phyloP scores from a whole-genome alignment of 2,888 invertebrate species.

The Ceriagrion tenellum region DNA sequence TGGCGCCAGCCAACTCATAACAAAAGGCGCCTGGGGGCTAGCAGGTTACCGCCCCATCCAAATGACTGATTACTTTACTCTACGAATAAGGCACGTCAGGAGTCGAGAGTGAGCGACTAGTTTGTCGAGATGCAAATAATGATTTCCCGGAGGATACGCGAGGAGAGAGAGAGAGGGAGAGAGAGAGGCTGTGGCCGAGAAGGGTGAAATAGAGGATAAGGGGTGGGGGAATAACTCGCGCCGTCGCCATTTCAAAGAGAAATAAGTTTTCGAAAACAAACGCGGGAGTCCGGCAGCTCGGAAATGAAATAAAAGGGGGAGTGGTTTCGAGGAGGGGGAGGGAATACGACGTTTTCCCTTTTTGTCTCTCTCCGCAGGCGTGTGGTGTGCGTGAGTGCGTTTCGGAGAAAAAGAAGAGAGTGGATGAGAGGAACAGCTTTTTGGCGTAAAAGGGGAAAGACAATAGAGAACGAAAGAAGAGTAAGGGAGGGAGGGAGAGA shows the following conservation, averaged over 20 bases:
- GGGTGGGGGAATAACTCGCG: neutral
- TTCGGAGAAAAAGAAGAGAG: neutral
- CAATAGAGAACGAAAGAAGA: neutral
- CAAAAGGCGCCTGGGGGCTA: too few species aligned
- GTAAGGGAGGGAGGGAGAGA: neutral
- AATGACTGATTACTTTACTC: too few species aligned
- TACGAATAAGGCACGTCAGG: too few species aligned
- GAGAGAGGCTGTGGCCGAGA: neutral
- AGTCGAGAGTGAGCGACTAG: too few species aligned
- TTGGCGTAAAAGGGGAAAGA: neutral
- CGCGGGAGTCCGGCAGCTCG: neutral
- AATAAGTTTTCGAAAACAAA: constrained; percentile 16
- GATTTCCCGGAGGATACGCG: neutral
- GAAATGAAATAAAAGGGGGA: neutral
- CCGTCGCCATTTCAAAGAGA: neutral
- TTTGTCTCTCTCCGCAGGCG: neutral
- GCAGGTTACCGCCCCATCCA: too few species aligned
- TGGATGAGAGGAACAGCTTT: too few species aligned
- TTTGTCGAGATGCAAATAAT: neutral
- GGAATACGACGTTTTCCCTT: neutral
- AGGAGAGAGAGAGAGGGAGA: neutral
- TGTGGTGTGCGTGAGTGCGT: neutral
- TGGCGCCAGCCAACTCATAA: too few species aligned
- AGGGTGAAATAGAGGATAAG: too few species aligned
- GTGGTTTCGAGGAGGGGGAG: neutral